Evolutionary conservation across 2,888 invertebrate genomes (phyloP), one percentile per base, ranked within the genome.

Genomic region (Zaprionus bogoriensis): DNA sequence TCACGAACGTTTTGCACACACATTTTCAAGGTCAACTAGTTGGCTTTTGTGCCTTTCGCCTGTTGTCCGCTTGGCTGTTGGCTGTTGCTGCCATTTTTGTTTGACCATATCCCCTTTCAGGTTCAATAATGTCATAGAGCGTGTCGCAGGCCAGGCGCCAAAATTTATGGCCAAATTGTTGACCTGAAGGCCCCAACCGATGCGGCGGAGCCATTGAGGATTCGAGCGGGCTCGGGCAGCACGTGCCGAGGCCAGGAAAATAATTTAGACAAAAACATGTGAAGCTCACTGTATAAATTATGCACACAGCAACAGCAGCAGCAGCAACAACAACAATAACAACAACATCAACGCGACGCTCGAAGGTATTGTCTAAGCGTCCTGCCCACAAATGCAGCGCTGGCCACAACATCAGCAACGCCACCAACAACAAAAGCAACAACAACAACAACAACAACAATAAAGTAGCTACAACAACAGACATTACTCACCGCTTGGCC

Each of bases 221-320:
- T 44, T 55, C 55, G 58, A 38, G 45, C 52, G 27, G 61, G 20
- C 47, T 20, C 53, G 38, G 42, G 44, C 64, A 73, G 80, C 67
- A 82, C 80, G 82, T 82, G 75, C 77, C 68, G 47, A 42, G 70
- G 58, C 60, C 67, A 69, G 66, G 70, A 68, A 80, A 82, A 80
- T 80, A 80, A 80, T 82, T 80, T 80, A 71, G 74, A 79, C 82
- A 76, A 82, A 80, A 80, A 82, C 80, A 80, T 80, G 80, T 79
- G 80, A 71, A 75, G 80, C 68, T 79, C 55, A 65, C 65, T 65
- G 61, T 77, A 80, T 80, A 80, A 80, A 80, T 82, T 80, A 80
- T 80, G 82, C 82, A 80, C 67, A 77, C 66, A 65, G 44, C 58
- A 55, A 38, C 55, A 53, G 25, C 47, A 50, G 28, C 14, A 60